Evolutionary conservation across 2,113 vertebrate genomes (phyloP).

Genomic region (Mugil cephalus): DNA sequence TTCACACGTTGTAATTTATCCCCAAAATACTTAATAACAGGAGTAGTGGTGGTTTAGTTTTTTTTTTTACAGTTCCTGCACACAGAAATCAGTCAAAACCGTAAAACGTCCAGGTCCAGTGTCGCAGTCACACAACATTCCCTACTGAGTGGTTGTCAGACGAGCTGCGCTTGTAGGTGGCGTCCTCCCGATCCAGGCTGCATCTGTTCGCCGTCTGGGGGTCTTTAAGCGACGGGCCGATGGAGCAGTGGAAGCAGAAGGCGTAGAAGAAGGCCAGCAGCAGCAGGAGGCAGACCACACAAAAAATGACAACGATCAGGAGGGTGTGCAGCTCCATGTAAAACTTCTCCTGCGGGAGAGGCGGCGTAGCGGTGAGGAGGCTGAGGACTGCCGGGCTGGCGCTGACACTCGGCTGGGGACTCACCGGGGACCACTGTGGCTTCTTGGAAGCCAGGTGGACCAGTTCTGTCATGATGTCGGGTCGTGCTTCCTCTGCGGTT

Average conservation of each 20-base stretch:
- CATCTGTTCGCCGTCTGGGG: background rate
- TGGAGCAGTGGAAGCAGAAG: conserved; percentile 79
- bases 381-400: background rate
- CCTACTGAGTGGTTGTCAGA: conserved; percentile 73
- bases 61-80: background rate
- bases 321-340: conserved; percentile 73
- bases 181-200: conserved; percentile 77
- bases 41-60: background rate
- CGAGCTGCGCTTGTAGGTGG: conserved; percentile 79
- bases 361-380: conserved; percentile 15
- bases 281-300: conserved; percentile 79
- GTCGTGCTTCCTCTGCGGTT: background rate
- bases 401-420: background rate
- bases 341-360: conserved; percentile 33
- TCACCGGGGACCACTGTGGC: conserved; percentile 11
- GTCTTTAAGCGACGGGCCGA: conserved; percentile 55
- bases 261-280: conserved; percentile 78
- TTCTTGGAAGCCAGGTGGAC: conserved; percentile 35
- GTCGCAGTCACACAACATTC: conserved; percentile 72
- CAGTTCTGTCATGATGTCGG: conserved; percentile 56
- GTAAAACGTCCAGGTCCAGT: background rate
- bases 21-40: background rate
- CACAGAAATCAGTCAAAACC: background rate
- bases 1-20: background rate
- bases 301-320: conserved; percentile 77